A percentile compares a stretch with the other conserved stretches of the same genome.
phyloP scores from a whole-genome alignment of 2,797 vertebrate genomes.

The Chelidonichthys spinosus region DNA sequence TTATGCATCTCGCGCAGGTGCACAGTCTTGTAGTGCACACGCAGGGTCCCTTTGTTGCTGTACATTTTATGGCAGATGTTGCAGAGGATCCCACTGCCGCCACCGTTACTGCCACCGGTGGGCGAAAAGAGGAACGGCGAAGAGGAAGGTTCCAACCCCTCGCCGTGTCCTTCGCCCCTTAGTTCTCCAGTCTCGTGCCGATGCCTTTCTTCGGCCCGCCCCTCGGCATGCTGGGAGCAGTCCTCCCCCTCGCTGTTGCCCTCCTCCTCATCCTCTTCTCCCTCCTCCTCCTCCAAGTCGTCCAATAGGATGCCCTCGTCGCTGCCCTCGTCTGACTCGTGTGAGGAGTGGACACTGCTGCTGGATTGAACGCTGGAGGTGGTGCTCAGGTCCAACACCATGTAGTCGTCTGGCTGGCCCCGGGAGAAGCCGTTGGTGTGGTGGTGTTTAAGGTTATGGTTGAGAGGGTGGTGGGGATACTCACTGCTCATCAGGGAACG shows the following conservation, averaged over 20 bases:
- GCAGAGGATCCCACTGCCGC: constrained; percentile 93
- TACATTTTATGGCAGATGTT: constrained; percentile 99
- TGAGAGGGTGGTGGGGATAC: constrained; percentile 81
- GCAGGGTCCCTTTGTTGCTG: constrained; percentile 99
- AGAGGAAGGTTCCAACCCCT: constrained; percentile 74
- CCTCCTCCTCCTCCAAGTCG: constrained; percentile 88
- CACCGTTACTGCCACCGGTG: constrained; percentile 86
- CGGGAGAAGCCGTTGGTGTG: constrained; percentile 91
- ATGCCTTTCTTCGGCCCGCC: constrained; percentile 74
- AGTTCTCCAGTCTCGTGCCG: constrained; percentile 63
- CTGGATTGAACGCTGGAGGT: constrained; percentile 96
- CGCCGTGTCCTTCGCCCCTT: constrained; percentile 61
- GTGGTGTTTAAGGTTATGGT: constrained; percentile 68
- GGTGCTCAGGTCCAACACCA: constrained; percentile 97
- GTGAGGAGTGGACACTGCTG: constrained; percentile 96
- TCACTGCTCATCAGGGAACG: constrained; percentile 90
- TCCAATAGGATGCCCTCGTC: constrained; percentile 97
- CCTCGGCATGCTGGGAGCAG: constrained; percentile 84
- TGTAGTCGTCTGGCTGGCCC: constrained; percentile 91
- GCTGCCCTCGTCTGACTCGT: constrained; percentile 95
- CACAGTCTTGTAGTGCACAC: constrained; percentile 98
- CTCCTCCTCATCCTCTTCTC: constrained; percentile 75
- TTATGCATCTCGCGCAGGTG: constrained; percentile 99
- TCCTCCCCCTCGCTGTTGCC: constrained; percentile 93
- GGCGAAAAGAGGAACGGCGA: constrained; percentile 89